Conservation (phyloP, 2,888 invertebrate species). For the Cantharis flavilabris region DNA sequence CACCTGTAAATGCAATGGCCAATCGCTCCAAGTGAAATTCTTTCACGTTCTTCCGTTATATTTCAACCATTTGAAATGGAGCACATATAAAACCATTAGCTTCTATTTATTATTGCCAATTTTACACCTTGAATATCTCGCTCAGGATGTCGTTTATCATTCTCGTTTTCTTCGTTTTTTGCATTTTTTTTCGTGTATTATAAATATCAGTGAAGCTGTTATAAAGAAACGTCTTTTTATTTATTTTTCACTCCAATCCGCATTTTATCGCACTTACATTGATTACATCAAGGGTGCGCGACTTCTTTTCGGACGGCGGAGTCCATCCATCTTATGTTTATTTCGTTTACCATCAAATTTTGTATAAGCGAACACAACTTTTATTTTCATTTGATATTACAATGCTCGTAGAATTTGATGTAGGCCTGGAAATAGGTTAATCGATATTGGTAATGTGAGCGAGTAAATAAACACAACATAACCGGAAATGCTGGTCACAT, state of each 20-base stretch:
- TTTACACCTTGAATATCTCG: conserved; percentile 1
- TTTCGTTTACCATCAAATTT: background rate
- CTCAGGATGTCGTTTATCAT: background rate
- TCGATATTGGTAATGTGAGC: background rate
- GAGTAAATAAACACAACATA: background rate
- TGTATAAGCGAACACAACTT: background rate
- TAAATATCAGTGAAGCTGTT: background rate
- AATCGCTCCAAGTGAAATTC: conserved; percentile 7
- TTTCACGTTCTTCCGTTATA: conserved; percentile 2
- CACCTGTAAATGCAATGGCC: conserved; percentile 7
- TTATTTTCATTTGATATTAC: background rate
- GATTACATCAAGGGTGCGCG: background rate
- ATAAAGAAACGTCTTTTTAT: background rate
- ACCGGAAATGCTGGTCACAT: background rate
- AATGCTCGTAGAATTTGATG: background rate
- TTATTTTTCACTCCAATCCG: background rate
- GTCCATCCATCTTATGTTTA: background rate
- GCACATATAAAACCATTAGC: conserved; percentile 14
- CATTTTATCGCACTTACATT: background rate
- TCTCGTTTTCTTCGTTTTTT: background rate
- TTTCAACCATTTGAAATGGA: conserved; percentile 7
- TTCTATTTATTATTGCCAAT: conserved; percentile 12
- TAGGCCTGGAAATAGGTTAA: background rate
- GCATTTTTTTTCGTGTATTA: background rate
- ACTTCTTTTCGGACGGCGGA: background rate